These are phyloP conservation scores for Meteorus cinctellus DNA, from an alignment of 2,888 invertebrate genomes.

Conservation along the genomic window DNA sequence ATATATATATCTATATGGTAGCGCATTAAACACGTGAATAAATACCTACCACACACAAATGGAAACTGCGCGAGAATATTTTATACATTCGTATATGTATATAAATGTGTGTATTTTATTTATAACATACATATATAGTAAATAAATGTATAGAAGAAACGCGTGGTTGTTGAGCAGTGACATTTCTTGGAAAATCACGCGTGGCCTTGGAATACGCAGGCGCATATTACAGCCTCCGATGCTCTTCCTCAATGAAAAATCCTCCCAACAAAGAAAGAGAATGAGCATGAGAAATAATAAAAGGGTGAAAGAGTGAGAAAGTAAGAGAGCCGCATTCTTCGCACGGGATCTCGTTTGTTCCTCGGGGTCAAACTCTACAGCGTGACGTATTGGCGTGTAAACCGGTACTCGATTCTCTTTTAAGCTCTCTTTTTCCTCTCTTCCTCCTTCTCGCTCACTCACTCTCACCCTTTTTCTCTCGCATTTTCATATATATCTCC, in stretches of 20 bases:
- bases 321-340: constrained; percentile 27
- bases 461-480: constrained; percentile 1
- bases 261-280: not conserved
- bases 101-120: constrained; percentile 17
- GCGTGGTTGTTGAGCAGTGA: constrained; percentile 18
- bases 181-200: constrained; percentile 23
- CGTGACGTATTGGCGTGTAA: constrained; percentile 42
- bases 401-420: constrained; percentile 26
- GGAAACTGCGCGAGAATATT: not conserved
- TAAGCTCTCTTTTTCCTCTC: constrained; percentile 18
- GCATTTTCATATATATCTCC: not conserved
- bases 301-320: no score
- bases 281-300: no score
- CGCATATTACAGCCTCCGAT: constrained; percentile 24
- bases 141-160: not conserved
- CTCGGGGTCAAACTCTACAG: constrained; percentile 31
- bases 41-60: constrained; percentile 23
- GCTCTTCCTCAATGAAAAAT: constrained; percentile 37
- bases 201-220: constrained; percentile 37
- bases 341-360: constrained; percentile 25
- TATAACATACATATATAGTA: constrained; percentile 2
- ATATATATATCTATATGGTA: constrained; percentile 6
- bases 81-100: constrained; percentile 2
- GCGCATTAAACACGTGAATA: constrained; percentile 36
- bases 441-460: not conserved